phyloP scores from a whole-genome alignment of 2,113 vertebrate species.

The Isurus oxyrinchus region DNA sequence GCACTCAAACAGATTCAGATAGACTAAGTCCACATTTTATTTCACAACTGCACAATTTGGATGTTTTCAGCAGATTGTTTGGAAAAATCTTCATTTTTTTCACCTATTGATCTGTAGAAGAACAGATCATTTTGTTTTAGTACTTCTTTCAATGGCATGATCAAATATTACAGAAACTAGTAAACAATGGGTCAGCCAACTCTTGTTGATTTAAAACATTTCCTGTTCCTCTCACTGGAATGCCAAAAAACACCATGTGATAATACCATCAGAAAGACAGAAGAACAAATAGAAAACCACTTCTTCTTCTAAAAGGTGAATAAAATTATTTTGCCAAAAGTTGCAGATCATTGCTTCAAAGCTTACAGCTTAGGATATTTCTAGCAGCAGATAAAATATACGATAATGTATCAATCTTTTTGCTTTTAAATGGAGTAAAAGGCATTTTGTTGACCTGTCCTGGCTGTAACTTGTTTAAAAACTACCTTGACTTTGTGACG shows the following conservation, averaged over 20 bases:
- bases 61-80: constrained; percentile 24
- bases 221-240: constrained; percentile 30
- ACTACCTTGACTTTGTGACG: constrained; percentile 19
- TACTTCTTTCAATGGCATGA: constrained; percentile 27
- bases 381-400: background rate
- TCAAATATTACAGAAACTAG: constrained; percentile 31
- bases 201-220: constrained; percentile 20
- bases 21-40: constrained; percentile 31
- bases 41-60: background rate
- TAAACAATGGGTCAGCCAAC: constrained; percentile 30
- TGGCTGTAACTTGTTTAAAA: background rate
- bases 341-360: background rate
- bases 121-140: constrained; percentile 31
- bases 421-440: background rate
- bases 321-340: background rate
- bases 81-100: constrained; percentile 14
- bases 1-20: constrained; percentile 25
- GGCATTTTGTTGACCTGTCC: background rate
- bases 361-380: background rate
- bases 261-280: background rate
- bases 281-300: background rate
- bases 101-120: constrained; percentile 31
- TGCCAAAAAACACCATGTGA: constrained; percentile 19
- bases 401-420: background rate
- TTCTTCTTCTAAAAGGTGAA: constrained; percentile 1